Percentiles rank a stretch among this genome's conserved stretches.
Evolutionary conservation across 1,140 invertebrate species (phyloP).

Genomic region (Leptestheria dahalacensis): DNA sequence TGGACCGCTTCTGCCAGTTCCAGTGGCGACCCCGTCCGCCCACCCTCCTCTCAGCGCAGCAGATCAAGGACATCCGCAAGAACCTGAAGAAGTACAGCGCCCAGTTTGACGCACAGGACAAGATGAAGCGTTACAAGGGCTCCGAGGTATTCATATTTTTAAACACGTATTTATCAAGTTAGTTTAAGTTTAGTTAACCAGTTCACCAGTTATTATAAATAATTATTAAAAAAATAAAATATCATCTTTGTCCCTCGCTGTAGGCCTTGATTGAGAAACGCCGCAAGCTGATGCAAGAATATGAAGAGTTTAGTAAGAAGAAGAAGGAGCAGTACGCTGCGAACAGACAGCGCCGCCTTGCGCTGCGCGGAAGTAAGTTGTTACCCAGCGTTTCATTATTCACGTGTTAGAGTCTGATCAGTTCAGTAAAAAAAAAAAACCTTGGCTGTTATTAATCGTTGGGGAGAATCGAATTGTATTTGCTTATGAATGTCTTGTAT

Average conservation of each 20-base stretch:
- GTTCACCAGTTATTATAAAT: not conserved
- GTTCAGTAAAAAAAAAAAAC: too few species aligned
- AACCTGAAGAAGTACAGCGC: conserved; percentile 94
- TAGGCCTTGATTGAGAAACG: conserved; percentile 88
- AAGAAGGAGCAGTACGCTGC: conserved; percentile 29
- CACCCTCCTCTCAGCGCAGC: conserved; percentile 58
- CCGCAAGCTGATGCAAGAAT: conserved; percentile 70
- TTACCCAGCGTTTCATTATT: too few species aligned
- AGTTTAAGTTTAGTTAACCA: too few species aligned
- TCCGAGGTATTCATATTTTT: conserved; percentile 51
- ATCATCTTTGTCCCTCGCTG: conserved; percentile 12
- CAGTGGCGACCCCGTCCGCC: conserved; percentile 89
- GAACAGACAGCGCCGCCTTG: conserved; percentile 29
- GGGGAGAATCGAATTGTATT: not conserved
- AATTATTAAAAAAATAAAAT: not conserved
- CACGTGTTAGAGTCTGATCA: too few species aligned
- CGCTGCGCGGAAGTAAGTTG: conserved; percentile 62
- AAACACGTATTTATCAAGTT: not conserved
- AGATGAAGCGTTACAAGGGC: conserved; percentile 76
- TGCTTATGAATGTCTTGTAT: conserved; percentile 21
- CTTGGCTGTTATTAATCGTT: too few species aligned
- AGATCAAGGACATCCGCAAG: conserved; percentile 90
- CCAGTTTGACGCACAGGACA: conserved; percentile 92
- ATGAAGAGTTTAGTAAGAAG: conserved; percentile 60
- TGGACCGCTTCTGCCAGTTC: conserved; percentile 87